Evolutionary conservation across 2,113 vertebrate species (phyloP).

Genomic region (Laticauda colubrina): DNA sequence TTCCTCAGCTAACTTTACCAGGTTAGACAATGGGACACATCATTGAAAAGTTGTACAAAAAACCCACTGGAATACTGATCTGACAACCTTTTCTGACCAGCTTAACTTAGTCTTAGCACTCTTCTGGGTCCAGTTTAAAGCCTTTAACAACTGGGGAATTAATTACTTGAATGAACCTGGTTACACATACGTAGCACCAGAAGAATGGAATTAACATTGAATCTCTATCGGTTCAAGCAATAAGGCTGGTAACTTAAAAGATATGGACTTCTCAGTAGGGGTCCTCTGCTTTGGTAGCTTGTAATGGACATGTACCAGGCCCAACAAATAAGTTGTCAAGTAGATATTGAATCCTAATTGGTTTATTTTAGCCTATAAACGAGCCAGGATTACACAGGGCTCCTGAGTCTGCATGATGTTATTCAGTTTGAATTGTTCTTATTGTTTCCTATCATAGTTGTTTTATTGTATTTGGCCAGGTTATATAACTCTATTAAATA

Average conservation of each 20-base stretch:
- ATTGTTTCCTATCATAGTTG: not conserved
- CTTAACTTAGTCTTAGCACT: not conserved
- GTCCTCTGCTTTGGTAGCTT: not conserved
- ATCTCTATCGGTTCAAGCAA: not conserved
- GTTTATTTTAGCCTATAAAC: not conserved
- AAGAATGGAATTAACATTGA: not conserved
- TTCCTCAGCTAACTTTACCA: no score
- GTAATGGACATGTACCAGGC: not conserved
- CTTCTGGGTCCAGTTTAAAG: not conserved
- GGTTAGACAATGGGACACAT: not conserved
- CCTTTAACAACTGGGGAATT: not conserved
- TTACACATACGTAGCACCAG: not conserved
- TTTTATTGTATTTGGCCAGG: not conserved
- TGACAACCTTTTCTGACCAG: not conserved
- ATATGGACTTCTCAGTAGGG: not conserved
- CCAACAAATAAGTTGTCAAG: not conserved
- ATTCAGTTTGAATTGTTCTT: not conserved
- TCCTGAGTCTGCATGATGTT: not conserved
- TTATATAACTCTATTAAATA: not conserved
- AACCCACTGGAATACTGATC: not conserved
- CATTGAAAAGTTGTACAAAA: not conserved
- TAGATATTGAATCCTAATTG: not conserved
- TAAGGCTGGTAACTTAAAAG: not conserved
- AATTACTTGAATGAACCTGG: not conserved
- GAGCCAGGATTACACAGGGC: not conserved